Evolutionary conservation across 2,888 invertebrate genomes (phyloP), one percentile per base, ranked within the genome.

Genomic region (Gymnoscelis rufifasciata): DNA sequence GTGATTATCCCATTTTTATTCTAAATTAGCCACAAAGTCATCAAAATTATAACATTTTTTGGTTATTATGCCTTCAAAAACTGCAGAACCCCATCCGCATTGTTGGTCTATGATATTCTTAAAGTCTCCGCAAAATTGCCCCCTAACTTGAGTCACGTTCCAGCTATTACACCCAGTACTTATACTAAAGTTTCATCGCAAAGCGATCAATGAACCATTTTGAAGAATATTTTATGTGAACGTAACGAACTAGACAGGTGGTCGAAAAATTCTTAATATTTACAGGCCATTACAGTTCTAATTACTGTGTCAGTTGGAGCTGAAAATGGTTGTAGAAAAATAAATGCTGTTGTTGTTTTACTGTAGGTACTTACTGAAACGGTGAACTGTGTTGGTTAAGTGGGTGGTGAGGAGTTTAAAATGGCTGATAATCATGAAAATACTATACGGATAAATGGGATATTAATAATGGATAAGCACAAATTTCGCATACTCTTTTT

Each of bases 111-210:
- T 79, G 77, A 78, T 82, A 79, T 83, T 77, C 75, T 76, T 77
- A 72, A 77, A 74, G 73, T 74, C 71, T 65, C 71, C 68, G 59
- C 66, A 64, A 68, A 80, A 82, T 80, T 80, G 73, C 70, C 75
- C 74, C 68, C 73, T 73, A 74, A 77, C 78, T 76, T 54, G 64
- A 78, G 80, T 82, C 86, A 86, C 86, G 86, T 81, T 76, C 69
- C 52, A 62, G 77, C 83, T 83, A 84, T 86, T 83, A 84, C 78
- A 79, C 76, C 74, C 57, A 60, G 74, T 80, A 80, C 83, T 84
- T 82, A 74, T 75, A 79, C 70, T 78, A 75, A 83, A 83, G 79
- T 83, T 86, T 82, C 79, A 79, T 76, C 78, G 76, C 68, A 62
- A 75, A 79, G 71, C 80, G 79, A 82, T 83, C 81, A 78, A 77